These are phyloP conservation scores for Drosophila maculinotata DNA, from an alignment of 2,888 invertebrate species.

Conservation along the genomic window DNA sequence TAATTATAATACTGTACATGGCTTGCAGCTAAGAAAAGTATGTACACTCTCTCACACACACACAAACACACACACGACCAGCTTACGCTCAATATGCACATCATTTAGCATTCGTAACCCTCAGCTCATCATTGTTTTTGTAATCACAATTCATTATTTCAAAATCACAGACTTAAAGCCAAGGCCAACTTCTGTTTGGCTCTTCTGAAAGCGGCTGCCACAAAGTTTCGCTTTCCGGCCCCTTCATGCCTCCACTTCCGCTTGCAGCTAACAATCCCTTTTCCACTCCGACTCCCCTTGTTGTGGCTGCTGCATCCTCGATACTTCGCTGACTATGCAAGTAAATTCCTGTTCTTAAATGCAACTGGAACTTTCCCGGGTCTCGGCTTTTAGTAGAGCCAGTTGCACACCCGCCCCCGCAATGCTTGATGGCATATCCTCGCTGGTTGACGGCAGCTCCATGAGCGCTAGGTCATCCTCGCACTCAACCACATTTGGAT, in stretches of 20 bases:
- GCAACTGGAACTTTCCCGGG: slow-evolving; percentile 65
- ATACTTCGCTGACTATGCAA: slow-evolving; percentile 80
- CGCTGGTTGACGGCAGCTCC: slow-evolving; percentile 66
- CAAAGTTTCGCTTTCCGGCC: slow-evolving; percentile 39
- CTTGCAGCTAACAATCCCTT: neutral
- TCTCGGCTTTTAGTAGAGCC: slow-evolving; percentile 53
- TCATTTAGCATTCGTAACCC: slow-evolving; percentile 14
- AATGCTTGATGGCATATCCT: slow-evolving; percentile 49
- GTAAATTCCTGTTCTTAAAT: slow-evolving; percentile 80
- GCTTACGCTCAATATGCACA: slow-evolving; percentile 25
- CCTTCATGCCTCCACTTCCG: slow-evolving; percentile 1
- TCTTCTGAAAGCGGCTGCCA: slow-evolving; percentile 65
- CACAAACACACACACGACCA: slow-evolving; percentile 21
- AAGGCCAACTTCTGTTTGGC: neutral
- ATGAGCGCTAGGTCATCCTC: slow-evolving; percentile 73
- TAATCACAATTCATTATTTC: slow-evolving; percentile 71
- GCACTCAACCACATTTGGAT: slow-evolving; percentile 80
- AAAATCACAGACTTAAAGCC: slow-evolving; percentile 62
- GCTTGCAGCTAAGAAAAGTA: slow-evolving; percentile 17
- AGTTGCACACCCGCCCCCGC: slow-evolving; percentile 41
- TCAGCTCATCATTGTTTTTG: slow-evolving; percentile 42
- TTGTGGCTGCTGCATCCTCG: slow-evolving; percentile 66
- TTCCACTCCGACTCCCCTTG: neutral
- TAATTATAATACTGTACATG: slow-evolving; percentile 69
- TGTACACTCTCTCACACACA: slow-evolving; percentile 4